Evolutionary conservation across 2,888 invertebrate species (phyloP).

Genomic region (Deilephila porcellus): DNA sequence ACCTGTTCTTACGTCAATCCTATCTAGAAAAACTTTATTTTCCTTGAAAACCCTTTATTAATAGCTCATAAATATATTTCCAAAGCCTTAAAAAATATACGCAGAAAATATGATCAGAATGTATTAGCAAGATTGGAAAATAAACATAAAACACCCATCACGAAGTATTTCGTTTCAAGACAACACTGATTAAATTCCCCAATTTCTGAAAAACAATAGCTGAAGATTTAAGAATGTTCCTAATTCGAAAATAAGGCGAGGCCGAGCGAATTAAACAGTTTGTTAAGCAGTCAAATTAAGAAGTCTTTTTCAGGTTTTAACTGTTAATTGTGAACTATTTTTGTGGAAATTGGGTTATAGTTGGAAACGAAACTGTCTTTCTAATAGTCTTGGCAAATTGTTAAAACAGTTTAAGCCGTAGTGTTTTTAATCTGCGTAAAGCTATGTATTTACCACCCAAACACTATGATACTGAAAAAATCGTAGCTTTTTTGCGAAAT

Average conservation of each 20-base stretch:
- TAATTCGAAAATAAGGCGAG: not conserved
- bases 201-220: not conserved
- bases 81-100: not conserved
- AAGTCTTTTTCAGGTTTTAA: not conserved
- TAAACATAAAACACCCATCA: not conserved
- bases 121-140: not conserved
- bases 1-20: too few species aligned
- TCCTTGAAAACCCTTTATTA: too few species aligned
- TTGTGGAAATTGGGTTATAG: not conserved
- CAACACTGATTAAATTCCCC: constrained; percentile 4
- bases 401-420: not conserved
- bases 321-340: constrained; percentile 7
- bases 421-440: too few species aligned
- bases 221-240: not conserved
- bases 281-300: not conserved
- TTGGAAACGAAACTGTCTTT: not conserved
- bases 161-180: not conserved
- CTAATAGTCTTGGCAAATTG: not conserved
- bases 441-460: too few species aligned
- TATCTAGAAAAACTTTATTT: too few species aligned
- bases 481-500: too few species aligned
- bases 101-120: not conserved
- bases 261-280: not conserved
- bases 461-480: too few species aligned
- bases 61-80: too few species aligned